Evolutionary conservation across 2,113 vertebrate species (phyloP).

Genomic region (Mesitornis unicolor): DNA sequence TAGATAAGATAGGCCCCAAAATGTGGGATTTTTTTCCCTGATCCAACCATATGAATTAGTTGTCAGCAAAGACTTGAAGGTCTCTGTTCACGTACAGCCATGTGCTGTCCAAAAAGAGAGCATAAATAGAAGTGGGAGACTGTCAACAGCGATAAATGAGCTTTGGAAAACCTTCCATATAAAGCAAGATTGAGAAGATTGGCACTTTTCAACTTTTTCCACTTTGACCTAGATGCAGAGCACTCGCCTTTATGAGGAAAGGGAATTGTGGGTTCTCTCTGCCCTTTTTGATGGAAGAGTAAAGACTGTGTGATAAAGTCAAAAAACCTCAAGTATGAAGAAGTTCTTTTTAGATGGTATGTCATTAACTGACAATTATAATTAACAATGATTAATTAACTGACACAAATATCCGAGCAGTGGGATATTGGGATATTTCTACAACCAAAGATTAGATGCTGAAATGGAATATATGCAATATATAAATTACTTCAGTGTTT

Average conservation of each 20-base stretch:
- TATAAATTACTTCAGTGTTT: neutral
- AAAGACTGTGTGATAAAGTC: neutral
- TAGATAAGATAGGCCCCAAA: neutral
- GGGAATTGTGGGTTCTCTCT: neutral
- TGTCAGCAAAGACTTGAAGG: neutral
- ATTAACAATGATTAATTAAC: no score
- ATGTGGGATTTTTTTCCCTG: neutral
- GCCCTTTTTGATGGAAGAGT: neutral
- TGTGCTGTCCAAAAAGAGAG: neutral
- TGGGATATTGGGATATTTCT: neutral
- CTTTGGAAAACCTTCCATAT: conserved; percentile 6
- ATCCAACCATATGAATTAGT: neutral
- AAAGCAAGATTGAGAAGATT: neutral
- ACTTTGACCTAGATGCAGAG: neutral
- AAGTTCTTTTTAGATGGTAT: neutral
- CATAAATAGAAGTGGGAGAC: neutral
- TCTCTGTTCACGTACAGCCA: neutral
- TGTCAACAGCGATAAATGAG: neutral
- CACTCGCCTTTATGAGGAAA: neutral
- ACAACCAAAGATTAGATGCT: neutral
- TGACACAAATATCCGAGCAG: neutral
- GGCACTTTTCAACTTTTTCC: neutral
- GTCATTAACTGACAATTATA: neutral
- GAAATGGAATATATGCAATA: neutral
- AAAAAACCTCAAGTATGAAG: neutral